Conservation (phyloP, 2,888 invertebrate genomes). For the Aromia moschata region DNA sequence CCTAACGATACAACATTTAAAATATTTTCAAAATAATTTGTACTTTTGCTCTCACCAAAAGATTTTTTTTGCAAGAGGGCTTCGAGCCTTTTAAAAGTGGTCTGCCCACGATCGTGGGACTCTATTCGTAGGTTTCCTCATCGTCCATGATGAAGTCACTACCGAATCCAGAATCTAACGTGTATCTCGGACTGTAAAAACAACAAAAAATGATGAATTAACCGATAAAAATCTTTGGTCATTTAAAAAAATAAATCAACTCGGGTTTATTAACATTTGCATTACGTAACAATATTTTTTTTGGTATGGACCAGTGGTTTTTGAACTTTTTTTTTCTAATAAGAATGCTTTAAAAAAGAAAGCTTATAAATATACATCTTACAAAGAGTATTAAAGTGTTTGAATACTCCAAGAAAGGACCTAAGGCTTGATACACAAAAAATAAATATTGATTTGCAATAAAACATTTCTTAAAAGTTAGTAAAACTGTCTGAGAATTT, state of each 20-base stretch:
- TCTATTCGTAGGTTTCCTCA: slow-evolving; percentile 66
- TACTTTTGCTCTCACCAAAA: slow-evolving; percentile 63
- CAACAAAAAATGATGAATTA: no score
- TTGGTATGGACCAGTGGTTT: no score
- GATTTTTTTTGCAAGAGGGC: slow-evolving; percentile 38
- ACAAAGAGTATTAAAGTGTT: no score
- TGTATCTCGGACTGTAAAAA: slow-evolving; percentile 76
- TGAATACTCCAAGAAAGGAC: no score
- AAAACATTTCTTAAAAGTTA: no score
- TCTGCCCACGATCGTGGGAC: not conserved
- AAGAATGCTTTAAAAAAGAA: no score
- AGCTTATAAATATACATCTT: no score
- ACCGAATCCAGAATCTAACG: slow-evolving; percentile 79
- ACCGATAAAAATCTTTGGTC: not conserved
- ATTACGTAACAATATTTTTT: not conserved
- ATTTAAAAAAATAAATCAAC: not conserved
- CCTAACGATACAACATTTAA: slow-evolving; percentile 8
- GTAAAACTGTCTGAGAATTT: no score
- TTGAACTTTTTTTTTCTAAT: no score
- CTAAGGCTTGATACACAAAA: no score
- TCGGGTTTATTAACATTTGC: not conserved
- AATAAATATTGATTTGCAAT: no score
- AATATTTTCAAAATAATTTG: slow-evolving; percentile 51
- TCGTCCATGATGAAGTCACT: slow-evolving; percentile 89
- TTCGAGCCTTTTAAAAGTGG: slow-evolving; percentile 19